Evolutionary conservation across 1,140 invertebrate genomes (phyloP), one percentile per base, ranked within the genome.

Genomic region (Drosophila lini): DNA sequence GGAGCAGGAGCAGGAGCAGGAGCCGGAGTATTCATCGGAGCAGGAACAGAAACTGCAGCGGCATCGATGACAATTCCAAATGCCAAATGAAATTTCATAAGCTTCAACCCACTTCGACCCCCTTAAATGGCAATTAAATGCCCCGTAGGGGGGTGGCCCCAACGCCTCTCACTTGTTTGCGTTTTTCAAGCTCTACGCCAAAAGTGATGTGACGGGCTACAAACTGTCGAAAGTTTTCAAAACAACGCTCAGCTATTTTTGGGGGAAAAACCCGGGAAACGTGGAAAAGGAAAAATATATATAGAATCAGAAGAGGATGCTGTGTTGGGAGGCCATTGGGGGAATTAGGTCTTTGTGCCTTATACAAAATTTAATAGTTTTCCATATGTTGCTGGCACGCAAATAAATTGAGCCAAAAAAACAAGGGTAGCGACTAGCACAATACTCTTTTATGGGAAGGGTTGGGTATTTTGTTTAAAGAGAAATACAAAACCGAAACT

Each of bases 101-200:
- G 75, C 82, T 74, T 36, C 40, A 19, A 28, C 36, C 40, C 45
- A 10, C 68, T 47, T 47, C 31, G 16, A 71, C 41, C 57, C 80
- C 84, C 58, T 85, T 86, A 81, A 85, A 85, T 85, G 69, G 69
- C 82, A 86, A 85, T 85, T 85, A 85, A 85, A 81, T 78, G 64
- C 77, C 56, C 45, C 53, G 40, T 0, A 9, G 68, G 44, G 40
- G 40, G 45, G 36, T 9, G 3, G n/a, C 13, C 28, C 61, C 16
- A 2, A 3, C 5, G 32, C 8, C 52, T 2, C 38, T n/a, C 61
- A 60, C 36, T 34, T 64, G 36, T 67, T 41, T 68, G 62, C 62
- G 62, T 44, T 28, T 48, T 40, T 63, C 60, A 15, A 64, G 36
- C 44, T 65, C 32, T 42, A 59, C 76, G 64, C 41, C 63, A 63